A percentile compares a stretch with the other conserved stretches of the same genome.
These are phyloP conservation scores for Centropus unirufus DNA, from an alignment of 2,113 vertebrate genomes.

Conservation along the genomic window DNA sequence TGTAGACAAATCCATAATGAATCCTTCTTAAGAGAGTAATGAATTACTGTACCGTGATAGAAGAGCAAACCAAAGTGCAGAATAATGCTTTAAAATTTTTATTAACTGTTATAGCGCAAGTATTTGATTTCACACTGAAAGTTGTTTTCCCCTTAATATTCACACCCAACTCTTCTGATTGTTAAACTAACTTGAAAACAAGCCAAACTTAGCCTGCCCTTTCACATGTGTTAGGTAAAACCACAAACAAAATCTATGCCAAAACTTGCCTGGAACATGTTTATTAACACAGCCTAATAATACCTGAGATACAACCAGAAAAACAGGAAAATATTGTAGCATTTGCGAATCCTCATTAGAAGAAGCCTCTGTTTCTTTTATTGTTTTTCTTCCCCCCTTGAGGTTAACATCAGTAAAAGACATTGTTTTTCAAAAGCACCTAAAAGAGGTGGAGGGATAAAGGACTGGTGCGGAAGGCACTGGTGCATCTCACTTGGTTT, in stretches of 20 bases:
- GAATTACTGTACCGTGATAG: background rate
- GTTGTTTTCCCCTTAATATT: background rate
- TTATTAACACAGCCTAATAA: constrained; percentile 16
- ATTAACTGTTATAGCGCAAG: background rate
- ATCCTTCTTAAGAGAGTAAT: background rate
- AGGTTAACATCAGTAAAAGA: background rate
- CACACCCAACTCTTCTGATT: background rate
- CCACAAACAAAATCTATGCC: constrained; percentile 36
- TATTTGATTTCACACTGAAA: background rate
- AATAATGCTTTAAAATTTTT: background rate
- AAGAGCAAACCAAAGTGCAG: background rate
- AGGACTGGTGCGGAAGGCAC: background rate
- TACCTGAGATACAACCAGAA: constrained; percentile 48
- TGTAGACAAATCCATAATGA: background rate
- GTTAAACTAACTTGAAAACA: constrained; percentile 29
- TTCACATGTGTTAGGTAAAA: constrained; percentile 45
- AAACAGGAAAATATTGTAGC: constrained; percentile 51
- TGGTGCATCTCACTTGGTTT: background rate
- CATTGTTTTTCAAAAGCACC: background rate
- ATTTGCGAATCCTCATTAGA: constrained; percentile 16
- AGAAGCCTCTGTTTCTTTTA: background rate
- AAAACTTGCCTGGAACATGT: constrained; percentile 56
- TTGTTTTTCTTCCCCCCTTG: background rate
- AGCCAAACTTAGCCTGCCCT: constrained; percentile 6
- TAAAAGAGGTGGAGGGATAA: background rate